These are phyloP conservation scores for Agrochola circellaris DNA, from an alignment of 2,888 invertebrate species.

Conservation along the genomic window DNA sequence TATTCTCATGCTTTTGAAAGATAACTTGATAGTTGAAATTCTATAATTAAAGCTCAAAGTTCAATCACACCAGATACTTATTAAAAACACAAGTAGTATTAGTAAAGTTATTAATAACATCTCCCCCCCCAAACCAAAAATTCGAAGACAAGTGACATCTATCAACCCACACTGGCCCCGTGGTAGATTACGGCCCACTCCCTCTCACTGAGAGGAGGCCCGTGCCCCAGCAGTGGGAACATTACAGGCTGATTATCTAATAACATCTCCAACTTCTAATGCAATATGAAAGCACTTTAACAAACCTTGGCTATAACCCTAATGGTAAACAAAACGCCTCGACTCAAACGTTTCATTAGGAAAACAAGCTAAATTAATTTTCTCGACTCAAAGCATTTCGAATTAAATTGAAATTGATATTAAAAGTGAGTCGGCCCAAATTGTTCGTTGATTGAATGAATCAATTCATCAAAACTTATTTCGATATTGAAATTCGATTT, in stretches of 20 bases:
- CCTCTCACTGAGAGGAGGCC: no score
- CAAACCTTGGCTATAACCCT: slow-evolving; percentile 33
- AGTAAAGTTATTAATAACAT: no score
- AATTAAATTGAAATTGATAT: slow-evolving; percentile 61
- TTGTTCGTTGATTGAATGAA: slow-evolving; percentile 61
- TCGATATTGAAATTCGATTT: slow-evolving; percentile 60
- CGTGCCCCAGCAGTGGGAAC: not conserved
- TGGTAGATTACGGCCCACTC: no score
- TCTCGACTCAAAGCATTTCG: slow-evolving; percentile 50
- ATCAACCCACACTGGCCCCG: no score
- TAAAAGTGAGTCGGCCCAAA: slow-evolving; percentile 57
- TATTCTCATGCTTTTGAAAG: slow-evolving; percentile 11
- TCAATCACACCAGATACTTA: slow-evolving; percentile 9
- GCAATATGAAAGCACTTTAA: slow-evolving; percentile 25
- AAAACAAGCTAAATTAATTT: slow-evolving; percentile 65
- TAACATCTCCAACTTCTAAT: slow-evolving; percentile 15
- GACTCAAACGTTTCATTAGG: slow-evolving; percentile 53
- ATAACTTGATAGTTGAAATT: slow-evolving; percentile 20
- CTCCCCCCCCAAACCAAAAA: no score
- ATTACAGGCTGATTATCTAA: slow-evolving; percentile 13
- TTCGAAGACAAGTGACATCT: no score
- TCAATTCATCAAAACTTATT: slow-evolving; percentile 64
- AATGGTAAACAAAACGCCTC: slow-evolving; percentile 47
- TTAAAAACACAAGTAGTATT: slow-evolving; percentile 10
- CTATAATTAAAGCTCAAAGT: slow-evolving; percentile 21